Percentiles rank a stretch among this genome's conserved stretches.
phyloP scores from a whole-genome alignment of 2,888 invertebrate species.

The Tiliacea citrago region DNA sequence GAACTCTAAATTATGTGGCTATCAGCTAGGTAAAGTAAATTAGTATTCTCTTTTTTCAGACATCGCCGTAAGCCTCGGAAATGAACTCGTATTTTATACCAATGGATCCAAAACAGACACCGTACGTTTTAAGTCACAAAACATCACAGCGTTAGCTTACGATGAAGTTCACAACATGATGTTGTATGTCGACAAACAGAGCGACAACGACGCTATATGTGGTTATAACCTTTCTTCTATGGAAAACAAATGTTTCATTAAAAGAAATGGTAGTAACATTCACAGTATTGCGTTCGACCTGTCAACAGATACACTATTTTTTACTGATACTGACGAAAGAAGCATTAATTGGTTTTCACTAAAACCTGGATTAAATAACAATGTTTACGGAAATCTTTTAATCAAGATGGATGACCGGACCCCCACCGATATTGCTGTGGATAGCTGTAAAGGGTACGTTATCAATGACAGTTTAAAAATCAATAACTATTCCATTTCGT shows the following conservation, averaged over 20 bases:
- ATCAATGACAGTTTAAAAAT: too few relatives aligned
- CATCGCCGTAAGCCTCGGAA: conserved; percentile 92
- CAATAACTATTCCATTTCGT: too few relatives aligned
- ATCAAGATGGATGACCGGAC: too few relatives aligned
- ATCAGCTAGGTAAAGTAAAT: background rate
- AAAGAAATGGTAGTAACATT: conserved; percentile 86
- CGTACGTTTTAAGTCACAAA: background rate
- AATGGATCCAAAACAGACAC: conserved; percentile 76
- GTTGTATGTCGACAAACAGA: conserved; percentile 92
- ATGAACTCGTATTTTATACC: conserved; percentile 92
- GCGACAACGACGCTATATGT: conserved; percentile 93
- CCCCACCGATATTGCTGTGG: too few relatives aligned
- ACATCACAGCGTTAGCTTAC: conserved; percentile 92
- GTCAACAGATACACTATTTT: conserved; percentile 93
- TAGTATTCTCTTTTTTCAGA: conserved; percentile 91
- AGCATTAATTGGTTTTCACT: conserved; percentile 91
- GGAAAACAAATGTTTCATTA: conserved; percentile 83
- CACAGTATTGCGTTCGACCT: conserved; percentile 95
- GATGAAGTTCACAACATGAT: conserved; percentile 92
- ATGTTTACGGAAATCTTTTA: too few relatives aligned
- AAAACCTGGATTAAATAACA: conserved; percentile 58
- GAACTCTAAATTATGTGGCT: too few relatives aligned
- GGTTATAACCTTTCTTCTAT: conserved; percentile 84
- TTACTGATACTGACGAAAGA: conserved; percentile 93
- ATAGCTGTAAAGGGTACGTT: too few relatives aligned